These are phyloP conservation scores for Chrysina gloriosa DNA, from an alignment of 2,888 invertebrate species.

Conservation along the genomic window DNA sequence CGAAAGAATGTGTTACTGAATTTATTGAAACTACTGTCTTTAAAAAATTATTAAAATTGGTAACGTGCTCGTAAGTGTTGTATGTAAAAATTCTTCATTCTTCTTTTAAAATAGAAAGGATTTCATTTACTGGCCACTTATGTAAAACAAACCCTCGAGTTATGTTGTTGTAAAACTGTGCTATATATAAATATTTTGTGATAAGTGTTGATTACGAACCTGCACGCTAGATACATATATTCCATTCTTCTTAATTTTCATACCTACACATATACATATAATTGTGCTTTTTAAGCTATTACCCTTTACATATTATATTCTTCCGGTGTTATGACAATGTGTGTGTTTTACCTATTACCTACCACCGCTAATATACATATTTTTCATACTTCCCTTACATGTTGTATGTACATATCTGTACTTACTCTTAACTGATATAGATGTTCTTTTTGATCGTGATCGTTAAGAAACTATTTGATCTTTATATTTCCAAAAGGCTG, in stretches of 20 bases:
- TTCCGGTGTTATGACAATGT: constrained; percentile 47
- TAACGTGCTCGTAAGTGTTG: too few relatives aligned
- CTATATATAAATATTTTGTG: constrained; percentile 10
- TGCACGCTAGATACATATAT: constrained; percentile 37
- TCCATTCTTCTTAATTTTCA: constrained; percentile 16
- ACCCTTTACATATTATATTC: constrained; percentile 35
- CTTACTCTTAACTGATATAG: background rate
- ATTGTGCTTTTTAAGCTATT: constrained; percentile 36
- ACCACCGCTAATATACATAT: constrained; percentile 15
- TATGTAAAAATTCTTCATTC: too few relatives aligned
- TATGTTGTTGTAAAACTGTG: constrained; percentile 21
- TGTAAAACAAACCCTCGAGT: background rate
- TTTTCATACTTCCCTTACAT: background rate
- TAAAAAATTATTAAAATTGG: too few relatives aligned
- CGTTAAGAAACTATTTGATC: background rate
- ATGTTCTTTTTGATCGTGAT: constrained; percentile 21
- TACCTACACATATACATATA: constrained; percentile 8
- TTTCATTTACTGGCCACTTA: constrained; percentile 2
- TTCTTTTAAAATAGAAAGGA: background rate
- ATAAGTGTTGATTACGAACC: constrained; percentile 14
- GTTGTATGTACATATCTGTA: constrained; percentile 41
- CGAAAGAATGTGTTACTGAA: too few relatives aligned
- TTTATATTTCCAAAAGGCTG: background rate
- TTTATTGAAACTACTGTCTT: too few relatives aligned
- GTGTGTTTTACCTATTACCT: constrained; percentile 11